Conservation (phyloP, 2,888 invertebrate species). For the Polylopha cassiicola region DNA sequence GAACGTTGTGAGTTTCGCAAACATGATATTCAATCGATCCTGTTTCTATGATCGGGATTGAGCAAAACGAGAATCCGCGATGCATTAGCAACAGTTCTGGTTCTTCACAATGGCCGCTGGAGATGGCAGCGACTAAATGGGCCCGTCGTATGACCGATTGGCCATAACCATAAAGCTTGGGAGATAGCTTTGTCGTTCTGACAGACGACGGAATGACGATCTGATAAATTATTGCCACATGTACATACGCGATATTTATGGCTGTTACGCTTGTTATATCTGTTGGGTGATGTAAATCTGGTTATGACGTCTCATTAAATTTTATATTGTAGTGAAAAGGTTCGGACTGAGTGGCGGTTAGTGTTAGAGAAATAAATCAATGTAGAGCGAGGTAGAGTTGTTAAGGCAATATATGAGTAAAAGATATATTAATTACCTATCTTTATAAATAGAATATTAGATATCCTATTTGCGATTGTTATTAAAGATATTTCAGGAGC, state of each 20-base stretch:
- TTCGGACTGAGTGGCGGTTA: too few relatives aligned
- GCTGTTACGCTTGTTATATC: conserved; percentile 12
- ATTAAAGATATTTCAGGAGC: too few relatives aligned
- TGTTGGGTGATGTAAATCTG: conserved; percentile 20
- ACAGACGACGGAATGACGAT: conserved; percentile 43
- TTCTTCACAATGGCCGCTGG: conserved; percentile 53
- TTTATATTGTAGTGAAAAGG: conserved; percentile 18
- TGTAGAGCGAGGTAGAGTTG: too few relatives aligned
- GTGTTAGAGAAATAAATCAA: too few relatives aligned
- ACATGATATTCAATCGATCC: conserved; percentile 1
- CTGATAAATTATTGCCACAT: conserved; percentile 44
- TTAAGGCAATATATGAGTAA: too few relatives aligned
- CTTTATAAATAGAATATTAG: too few relatives aligned
- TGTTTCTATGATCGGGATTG: conserved; percentile 9
- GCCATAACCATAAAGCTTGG: conserved; percentile 47
- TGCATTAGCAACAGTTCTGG: conserved; percentile 13
- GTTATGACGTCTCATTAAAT: conserved; percentile 17
- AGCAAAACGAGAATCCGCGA: conserved; percentile 16
- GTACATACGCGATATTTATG: conserved; percentile 14
- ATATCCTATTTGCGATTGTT: too few relatives aligned
- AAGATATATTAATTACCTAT: too few relatives aligned
- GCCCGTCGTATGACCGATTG: conserved; percentile 57
- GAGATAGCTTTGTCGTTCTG: conserved; percentile 41
- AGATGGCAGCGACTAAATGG: conserved; percentile 63
- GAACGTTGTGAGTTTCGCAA: too few relatives aligned